Base-by-base conservation (phyloP, 1,140 invertebrate species). In the Sweltsa coloradensis region DNA sequence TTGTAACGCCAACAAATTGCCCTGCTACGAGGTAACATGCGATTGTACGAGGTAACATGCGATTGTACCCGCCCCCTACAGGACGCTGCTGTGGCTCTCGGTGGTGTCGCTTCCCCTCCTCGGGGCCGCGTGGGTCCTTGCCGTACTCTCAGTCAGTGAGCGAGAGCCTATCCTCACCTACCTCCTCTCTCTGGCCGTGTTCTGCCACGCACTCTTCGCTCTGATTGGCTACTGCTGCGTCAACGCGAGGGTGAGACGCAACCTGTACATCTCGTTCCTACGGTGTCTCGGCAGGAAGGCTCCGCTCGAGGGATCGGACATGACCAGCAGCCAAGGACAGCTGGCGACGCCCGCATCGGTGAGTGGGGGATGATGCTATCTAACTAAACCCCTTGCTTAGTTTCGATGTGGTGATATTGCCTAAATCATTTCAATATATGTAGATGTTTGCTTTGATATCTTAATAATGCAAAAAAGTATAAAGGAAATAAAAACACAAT, bases 201-300 rank as follows among this genome's bases (percentile, higher is more conserved):
- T 81, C 1, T 55, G 80, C 3, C 83, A 88, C 57, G 81, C 85
- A 1, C 66, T 81, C 2, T 89, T 85, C 53, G 78, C 88, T 18
- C 70, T 89, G 24, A 67, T 87, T 26, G 85, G 85, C n/a, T 88
- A 89, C 58, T 86, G 86, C 56, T 75, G 89, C 46, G 73, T 87
- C 40, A 91, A 89, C 57, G 71, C 78, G 34, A 72, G 86, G 50
- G 85, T 90, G 19, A 62, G 80, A 43, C 74, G 78, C 49, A 82
- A 83, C 60, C 64, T 86, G 4, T 70, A 74, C 42, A 66, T 73
- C 47, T 53, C 55, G 41, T 69, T 86, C 13, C 62, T 88, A 34
- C 69, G 78, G 49, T 83, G 87, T 56, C 74, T 87, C 55, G 89
- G 89, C 2, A 84, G 83, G 58, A 92, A 94, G 65, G 76, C 89